Evolutionary conservation across 2,797 vertebrate species (phyloP).

Genomic region (Melanogrammus aeglefinus): DNA sequence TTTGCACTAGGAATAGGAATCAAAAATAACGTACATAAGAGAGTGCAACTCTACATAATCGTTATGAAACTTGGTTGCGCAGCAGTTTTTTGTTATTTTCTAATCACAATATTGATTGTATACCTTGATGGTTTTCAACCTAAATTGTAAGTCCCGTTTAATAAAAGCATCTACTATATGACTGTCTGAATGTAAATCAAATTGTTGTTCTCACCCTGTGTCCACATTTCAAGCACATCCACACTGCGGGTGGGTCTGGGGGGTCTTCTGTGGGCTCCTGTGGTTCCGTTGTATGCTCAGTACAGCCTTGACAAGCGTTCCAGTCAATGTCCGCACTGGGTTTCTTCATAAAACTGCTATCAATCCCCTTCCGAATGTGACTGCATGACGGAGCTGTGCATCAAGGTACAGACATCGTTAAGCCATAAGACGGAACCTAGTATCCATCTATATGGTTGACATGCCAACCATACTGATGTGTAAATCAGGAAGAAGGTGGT

Average conservation of each 20-base stretch:
- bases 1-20: not conserved
- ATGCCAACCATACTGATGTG: not conserved
- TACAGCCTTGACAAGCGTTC: slow-evolving; percentile 86
- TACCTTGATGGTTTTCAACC: not conserved
- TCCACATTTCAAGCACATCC: slow-evolving; percentile 96
- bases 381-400: slow-evolving; percentile 77
- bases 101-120: not conserved
- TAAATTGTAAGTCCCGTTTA: not conserved
- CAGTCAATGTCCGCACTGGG: slow-evolving; percentile 71
- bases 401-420: not conserved
- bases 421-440: not conserved
- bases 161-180: not conserved
- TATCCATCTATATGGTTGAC: not conserved
- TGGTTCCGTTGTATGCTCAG: slow-evolving; percentile 58
- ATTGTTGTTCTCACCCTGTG: slow-evolving; percentile 79
- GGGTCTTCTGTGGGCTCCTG: slow-evolving; percentile 46
- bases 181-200: slow-evolving; percentile 7
- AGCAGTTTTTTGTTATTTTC: not conserved
- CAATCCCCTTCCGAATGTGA: slow-evolving; percentile 87
- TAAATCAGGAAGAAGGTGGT: not conserved
- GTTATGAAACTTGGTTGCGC: not conserved
- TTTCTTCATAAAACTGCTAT: slow-evolving; percentile 83
- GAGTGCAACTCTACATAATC: not conserved
- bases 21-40: no score
- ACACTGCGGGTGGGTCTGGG: slow-evolving; percentile 69